Conservation (phyloP, 2,888 invertebrate genomes). For the Amphipoea lucens region DNA sequence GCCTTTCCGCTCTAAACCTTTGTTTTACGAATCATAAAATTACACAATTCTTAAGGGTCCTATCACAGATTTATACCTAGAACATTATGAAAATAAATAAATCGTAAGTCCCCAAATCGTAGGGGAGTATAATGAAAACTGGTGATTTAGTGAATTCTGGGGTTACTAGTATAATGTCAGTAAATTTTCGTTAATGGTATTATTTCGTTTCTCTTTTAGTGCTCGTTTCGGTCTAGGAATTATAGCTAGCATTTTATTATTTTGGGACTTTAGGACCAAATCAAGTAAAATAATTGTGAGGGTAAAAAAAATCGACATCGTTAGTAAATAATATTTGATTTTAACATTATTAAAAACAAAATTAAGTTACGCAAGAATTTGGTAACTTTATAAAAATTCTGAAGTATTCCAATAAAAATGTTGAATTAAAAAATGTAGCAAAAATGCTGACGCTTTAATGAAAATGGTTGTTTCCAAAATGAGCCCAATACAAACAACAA, state of each 20-base stretch:
- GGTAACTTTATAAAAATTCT: background rate
- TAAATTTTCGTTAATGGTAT: slow-evolving; percentile 69
- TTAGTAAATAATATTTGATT: background rate
- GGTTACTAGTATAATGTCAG: slow-evolving; percentile 54
- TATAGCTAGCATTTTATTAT: slow-evolving; percentile 4
- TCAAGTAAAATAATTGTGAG: background rate
- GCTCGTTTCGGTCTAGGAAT: slow-evolving; percentile 38
- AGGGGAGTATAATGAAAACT: slow-evolving; percentile 71
- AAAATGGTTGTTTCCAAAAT: slow-evolving; percentile 45
- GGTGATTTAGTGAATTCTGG: slow-evolving; percentile 71
- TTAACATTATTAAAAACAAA: background rate
- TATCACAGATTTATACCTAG: slow-evolving; percentile 44
- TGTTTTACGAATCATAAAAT: slow-evolving; percentile 56
- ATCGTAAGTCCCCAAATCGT: slow-evolving; percentile 62
- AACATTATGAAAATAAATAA: slow-evolving; percentile 63
- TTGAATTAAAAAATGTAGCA: slow-evolving; percentile 17
- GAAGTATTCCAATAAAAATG: slow-evolving; percentile 52
- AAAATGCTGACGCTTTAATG: slow-evolving; percentile 12
- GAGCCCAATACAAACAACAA: slow-evolving; percentile 47
- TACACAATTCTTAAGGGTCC: slow-evolving; percentile 43
- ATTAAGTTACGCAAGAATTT: background rate
- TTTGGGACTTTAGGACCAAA: background rate
- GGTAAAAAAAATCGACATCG: background rate
- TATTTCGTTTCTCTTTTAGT: slow-evolving; percentile 63
- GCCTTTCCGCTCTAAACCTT: slow-evolving; percentile 49